These are phyloP conservation scores for Crotophaga sulcirostris DNA, from an alignment of 2,113 vertebrate species.

Conservation along the genomic window DNA sequence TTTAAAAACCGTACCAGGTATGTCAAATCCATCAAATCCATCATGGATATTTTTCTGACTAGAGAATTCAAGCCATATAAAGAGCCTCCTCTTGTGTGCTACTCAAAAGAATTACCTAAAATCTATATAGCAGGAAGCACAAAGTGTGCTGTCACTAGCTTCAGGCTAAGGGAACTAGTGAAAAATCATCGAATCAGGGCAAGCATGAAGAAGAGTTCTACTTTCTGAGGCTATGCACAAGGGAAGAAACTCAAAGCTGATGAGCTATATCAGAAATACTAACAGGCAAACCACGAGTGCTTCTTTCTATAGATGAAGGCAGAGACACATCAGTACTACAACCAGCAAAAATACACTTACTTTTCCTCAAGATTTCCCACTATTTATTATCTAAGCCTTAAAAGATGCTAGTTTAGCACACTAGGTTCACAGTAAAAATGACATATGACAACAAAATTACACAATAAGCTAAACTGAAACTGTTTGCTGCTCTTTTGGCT, in stretches of 20 bases:
- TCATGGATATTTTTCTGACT: slow-evolving; percentile 26
- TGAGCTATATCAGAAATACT: neutral
- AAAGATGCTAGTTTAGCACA: neutral
- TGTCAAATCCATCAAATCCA: slow-evolving; percentile 39
- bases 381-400: neutral
- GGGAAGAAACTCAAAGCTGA: slow-evolving; percentile 2
- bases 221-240: neutral
- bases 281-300: slow-evolving; percentile 1
- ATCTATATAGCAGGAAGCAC: neutral
- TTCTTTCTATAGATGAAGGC: neutral
- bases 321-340: neutral
- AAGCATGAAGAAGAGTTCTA: neutral
- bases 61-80: slow-evolving; percentile 37
- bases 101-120: slow-evolving; percentile 33
- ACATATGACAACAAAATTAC: neutral
- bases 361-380: neutral
- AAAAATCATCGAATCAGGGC: slow-evolving; percentile 36
- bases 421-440: neutral
- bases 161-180: neutral
- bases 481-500: neutral
- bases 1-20: neutral
- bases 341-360: neutral
- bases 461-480: neutral
- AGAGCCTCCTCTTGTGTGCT: neutral
- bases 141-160: slow-evolving; percentile 3